Evolutionary conservation across 2,888 invertebrate species (phyloP).

Genomic region (Platycheirus albimanus): DNA sequence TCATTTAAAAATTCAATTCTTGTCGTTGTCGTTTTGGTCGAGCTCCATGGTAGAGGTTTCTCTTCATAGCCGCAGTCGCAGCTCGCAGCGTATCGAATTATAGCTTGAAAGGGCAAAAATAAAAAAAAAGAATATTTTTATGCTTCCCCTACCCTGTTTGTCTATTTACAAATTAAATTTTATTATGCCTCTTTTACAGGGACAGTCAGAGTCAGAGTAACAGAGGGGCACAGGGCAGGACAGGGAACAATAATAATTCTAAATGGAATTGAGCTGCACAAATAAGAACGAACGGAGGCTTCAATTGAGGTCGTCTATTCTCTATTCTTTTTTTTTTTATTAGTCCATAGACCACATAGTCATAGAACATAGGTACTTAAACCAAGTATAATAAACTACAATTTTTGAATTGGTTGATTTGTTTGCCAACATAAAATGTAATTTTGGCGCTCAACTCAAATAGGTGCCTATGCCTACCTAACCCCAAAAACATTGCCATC

Average conservation of each 20-base stretch:
- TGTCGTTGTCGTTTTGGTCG: no score
- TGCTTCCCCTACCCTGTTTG: not conserved
- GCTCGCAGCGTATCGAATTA: constrained; percentile 5
- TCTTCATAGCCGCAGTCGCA: not conserved
- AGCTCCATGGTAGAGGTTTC: constrained; percentile 11
- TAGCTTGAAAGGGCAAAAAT: constrained; percentile 15
- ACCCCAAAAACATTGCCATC: constrained; percentile 16
- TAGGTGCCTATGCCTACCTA: no score
- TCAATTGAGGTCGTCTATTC: constrained; percentile 56
- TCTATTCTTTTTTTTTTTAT: no score
- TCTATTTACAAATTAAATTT: constrained; percentile 32
- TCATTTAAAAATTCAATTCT: constrained; percentile 30
- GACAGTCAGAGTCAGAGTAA: not conserved
- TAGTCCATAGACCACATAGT: no score
- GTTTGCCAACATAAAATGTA: constrained; percentile 3
- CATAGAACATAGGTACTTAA: no score
- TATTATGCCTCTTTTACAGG: constrained; percentile 9
- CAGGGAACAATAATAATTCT: no score
- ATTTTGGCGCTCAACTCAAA: constrained; percentile 49
- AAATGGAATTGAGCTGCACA: constrained; percentile 54
- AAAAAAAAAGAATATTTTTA: constrained; percentile 11
- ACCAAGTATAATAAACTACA: constrained; percentile 19
- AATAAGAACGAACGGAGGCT: constrained; percentile 33
- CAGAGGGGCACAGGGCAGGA: constrained; percentile 22
- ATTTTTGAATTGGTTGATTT: not conserved